Conservation (phyloP, 2,888 invertebrate genomes). For the Operophtera brumata region DNA sequence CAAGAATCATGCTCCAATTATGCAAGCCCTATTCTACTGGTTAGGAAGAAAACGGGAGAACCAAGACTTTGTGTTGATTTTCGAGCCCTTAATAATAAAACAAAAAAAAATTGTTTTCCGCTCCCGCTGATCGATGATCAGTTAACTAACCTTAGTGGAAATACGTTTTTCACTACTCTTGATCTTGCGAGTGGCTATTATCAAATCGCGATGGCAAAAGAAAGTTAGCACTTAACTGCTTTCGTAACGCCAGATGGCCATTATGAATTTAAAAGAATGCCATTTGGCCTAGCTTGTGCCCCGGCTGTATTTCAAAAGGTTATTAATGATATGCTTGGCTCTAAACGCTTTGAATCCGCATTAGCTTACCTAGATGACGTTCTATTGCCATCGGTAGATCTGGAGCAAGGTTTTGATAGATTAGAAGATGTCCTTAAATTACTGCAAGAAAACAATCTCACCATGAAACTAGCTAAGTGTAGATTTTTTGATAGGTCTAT, state of each 20-base stretch:
- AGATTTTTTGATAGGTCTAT: slow-evolving; percentile 3
- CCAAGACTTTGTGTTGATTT: slow-evolving; percentile 32
- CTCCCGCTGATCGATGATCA: slow-evolving; percentile 13
- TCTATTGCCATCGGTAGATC: slow-evolving; percentile 2
- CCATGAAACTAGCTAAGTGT: slow-evolving; percentile 38
- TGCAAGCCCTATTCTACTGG: neutral
- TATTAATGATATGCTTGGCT: neutral
- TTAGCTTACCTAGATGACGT: slow-evolving; percentile 1
- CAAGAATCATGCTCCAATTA: too few species aligned
- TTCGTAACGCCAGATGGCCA: slow-evolving; percentile 1
- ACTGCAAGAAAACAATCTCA: slow-evolving; percentile 11
- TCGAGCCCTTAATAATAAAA: slow-evolving; percentile 34
- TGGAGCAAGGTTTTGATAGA: neutral
- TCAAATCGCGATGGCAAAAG: slow-evolving; percentile 33
- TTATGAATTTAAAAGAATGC: slow-evolving; percentile 8
- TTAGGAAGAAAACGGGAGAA: too few species aligned
- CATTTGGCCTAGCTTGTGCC: slow-evolving; percentile 4
- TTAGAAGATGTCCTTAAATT: slow-evolving; percentile 4
- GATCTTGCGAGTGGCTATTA: slow-evolving; percentile 45
- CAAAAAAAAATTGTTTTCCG: too few species aligned
- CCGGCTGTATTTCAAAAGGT: slow-evolving; percentile 2
- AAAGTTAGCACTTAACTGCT: neutral
- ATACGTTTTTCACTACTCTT: neutral
- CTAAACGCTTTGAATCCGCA: neutral
- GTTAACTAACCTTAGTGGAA: slow-evolving; percentile 14